Conservation (phyloP, 2,888 invertebrate genomes). For the Thysanoteuthis rhombus region DNA sequence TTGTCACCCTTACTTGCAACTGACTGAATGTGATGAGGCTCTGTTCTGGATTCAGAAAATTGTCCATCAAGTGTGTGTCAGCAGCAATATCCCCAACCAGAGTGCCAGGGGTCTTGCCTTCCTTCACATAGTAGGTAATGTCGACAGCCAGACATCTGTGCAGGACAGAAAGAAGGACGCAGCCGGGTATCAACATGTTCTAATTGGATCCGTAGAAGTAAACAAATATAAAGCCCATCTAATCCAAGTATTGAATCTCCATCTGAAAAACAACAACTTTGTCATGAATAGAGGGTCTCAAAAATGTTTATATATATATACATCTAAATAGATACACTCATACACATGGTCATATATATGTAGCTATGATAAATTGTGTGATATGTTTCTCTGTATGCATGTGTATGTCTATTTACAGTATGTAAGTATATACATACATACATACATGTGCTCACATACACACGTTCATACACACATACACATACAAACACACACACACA, state of each 20-base stretch:
- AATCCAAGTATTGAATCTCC: background rate
- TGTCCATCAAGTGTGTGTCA: background rate
- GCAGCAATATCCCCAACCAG: slow-evolving; percentile 12
- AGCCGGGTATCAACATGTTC: slow-evolving; percentile 12
- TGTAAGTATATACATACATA: no score
- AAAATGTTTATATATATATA: background rate
- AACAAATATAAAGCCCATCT: background rate
- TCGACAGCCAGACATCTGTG: background rate
- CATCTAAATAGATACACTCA: no score
- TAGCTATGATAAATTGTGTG: no score
- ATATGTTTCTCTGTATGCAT: no score
- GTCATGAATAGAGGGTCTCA: background rate
- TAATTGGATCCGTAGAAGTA: background rate
- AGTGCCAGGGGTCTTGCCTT: background rate
- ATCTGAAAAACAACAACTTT: background rate
- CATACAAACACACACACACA: no score
- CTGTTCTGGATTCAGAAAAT: background rate
- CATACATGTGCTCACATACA: no score
- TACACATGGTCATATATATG: no score
- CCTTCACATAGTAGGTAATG: background rate
- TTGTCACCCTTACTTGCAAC: background rate
- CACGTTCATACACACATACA: no score
- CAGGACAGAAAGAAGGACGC: background rate
- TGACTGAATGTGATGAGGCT: background rate
- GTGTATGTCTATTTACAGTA: no score